Percentiles rank a stretch among this genome's conserved stretches.
Conservation (phyloP, 2,797 vertebrate species). For the Stomatorhinus walkeri region DNA sequence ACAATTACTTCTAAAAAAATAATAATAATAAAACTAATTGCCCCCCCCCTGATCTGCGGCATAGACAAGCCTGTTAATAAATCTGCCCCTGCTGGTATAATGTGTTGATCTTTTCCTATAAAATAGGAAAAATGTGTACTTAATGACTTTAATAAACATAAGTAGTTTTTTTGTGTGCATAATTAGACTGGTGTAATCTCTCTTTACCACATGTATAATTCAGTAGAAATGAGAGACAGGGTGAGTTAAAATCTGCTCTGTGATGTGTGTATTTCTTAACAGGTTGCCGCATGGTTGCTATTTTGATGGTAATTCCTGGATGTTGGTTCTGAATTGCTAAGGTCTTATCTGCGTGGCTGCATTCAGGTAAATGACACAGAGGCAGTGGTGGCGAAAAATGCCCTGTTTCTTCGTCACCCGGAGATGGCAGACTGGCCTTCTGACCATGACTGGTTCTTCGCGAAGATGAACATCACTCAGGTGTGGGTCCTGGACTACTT, state of each 20-base stretch:
- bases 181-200: neutral
- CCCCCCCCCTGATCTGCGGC: neutral
- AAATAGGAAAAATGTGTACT: neutral
- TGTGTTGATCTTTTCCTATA: neutral
- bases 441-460: conserved; percentile 88
- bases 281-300: neutral
- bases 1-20: neutral
- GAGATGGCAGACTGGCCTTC: conserved; percentile 84
- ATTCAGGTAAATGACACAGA: conserved; percentile 74
- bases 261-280: neutral
- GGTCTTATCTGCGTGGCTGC: neutral
- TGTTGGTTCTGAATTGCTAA: neutral
- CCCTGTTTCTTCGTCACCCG: conserved; percentile 80
- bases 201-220: neutral
- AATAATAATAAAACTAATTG: neutral
- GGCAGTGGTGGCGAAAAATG: conserved; percentile 61
- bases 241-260: neutral
- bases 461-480: conserved; percentile 83
- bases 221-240: neutral
- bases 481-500: conserved; percentile 95
- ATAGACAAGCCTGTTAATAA: neutral
- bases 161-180: neutral
- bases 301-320: neutral
- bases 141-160: neutral
- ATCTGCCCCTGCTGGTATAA: neutral